Evolutionary conservation across 2,113 vertebrate genomes (phyloP).

Genomic region (Clupea harengus): DNA sequence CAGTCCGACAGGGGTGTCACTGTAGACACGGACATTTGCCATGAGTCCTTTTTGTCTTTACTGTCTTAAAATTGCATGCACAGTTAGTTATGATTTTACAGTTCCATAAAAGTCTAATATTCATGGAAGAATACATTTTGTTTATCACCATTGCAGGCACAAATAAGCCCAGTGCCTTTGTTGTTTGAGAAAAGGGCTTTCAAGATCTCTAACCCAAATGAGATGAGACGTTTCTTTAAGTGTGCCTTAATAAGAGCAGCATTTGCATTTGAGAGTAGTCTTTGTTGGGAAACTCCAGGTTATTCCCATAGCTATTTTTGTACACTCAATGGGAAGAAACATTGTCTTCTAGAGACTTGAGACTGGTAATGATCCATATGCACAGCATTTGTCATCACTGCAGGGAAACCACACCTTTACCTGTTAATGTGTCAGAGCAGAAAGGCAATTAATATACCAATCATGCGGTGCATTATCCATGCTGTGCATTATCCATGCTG

Average conservation of each 20-base stretch:
- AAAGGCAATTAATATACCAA: neutral
- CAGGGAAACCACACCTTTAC: constrained; percentile 20
- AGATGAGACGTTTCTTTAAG: neutral
- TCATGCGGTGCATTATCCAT: neutral
- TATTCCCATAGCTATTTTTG: no score
- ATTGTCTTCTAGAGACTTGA: neutral
- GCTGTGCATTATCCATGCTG: neutral
- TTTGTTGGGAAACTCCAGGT: no score
- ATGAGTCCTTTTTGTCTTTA: neutral
- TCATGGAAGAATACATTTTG: neutral
- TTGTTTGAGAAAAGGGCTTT: no score
- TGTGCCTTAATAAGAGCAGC: neutral
- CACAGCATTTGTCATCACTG: constrained; percentile 4
- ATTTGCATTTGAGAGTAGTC: no score
- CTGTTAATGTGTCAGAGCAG: constrained; percentile 16
- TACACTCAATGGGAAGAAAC: no score
- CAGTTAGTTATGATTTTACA: neutral
- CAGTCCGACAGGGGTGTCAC: constrained; percentile 66
- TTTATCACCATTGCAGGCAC: neutral
- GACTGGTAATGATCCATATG: neutral
- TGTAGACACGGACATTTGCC: constrained; percentile 34
- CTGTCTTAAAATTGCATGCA: neutral
- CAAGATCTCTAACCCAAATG: neutral
- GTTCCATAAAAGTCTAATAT: neutral
- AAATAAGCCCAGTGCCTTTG: neutral